A percentile compares a stretch with the other conserved stretches of the same genome.
Evolutionary conservation across 1,140 invertebrate genomes (phyloP).

Genomic region (Drosophila kurseongensis): DNA sequence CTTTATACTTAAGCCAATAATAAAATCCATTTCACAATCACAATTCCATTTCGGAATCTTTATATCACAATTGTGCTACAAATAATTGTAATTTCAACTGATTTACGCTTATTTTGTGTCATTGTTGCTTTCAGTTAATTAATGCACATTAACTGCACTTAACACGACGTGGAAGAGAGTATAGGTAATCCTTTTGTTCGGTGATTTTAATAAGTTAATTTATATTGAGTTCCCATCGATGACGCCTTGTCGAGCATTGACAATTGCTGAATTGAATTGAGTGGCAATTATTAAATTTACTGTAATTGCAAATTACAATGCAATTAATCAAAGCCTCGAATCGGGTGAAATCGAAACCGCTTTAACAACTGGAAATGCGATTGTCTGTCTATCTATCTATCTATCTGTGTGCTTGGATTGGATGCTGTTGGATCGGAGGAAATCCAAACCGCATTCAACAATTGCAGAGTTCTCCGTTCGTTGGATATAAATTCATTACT

Average conservation of each 20-base stretch:
- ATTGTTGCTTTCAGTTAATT: conserved; percentile 21
- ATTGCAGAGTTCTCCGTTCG: conserved; percentile 15
- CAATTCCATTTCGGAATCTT: background rate
- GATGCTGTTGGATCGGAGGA: background rate
- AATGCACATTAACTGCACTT: conserved; percentile 12
- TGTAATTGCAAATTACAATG: conserved; percentile 57
- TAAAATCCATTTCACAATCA: background rate
- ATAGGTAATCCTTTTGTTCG: conserved; percentile 29
- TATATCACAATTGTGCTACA: background rate
- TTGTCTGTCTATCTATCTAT: conserved; percentile 1
- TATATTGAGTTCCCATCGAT: conserved; percentile 32
- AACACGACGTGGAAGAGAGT: conserved; percentile 10
- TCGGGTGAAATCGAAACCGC: conserved; percentile 51
- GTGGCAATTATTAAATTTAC: conserved; percentile 62
- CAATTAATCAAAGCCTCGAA: conserved; percentile 61
- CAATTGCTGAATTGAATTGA: conserved; percentile 21
- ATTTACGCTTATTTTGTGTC: conserved; percentile 8
- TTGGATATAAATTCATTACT: conserved; percentile 49
- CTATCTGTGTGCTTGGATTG: background rate
- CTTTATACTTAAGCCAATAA: background rate
- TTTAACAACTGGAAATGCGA: conserved; percentile 43
- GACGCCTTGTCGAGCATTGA: background rate
- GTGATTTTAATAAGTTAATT: conserved; percentile 21
- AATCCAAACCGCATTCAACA: conserved; percentile 11
- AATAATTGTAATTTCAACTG: conserved; percentile 1